Base-by-base conservation (phyloP, 1,140 invertebrate genomes). In the Drosophila simulans region DNA sequence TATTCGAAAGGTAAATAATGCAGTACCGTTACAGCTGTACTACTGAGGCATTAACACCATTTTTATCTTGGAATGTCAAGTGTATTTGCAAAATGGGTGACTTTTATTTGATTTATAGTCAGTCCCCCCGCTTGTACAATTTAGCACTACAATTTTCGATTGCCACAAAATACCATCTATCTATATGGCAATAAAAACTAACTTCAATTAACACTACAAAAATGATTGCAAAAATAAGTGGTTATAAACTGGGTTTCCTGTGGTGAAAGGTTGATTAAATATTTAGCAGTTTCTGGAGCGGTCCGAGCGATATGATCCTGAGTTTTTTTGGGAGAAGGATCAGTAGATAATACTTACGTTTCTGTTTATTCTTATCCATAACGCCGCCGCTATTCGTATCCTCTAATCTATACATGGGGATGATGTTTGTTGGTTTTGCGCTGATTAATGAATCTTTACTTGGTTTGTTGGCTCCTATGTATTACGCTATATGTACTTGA, bases 361-460 rank as follows among this genome's bases (percentile, higher is more conserved):
- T 91, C 78, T 91, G 90, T 80, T 91, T 91, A 45, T 90, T 91
- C 79, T 91, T 91, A 73, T 91, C 90, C 90, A 91, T 91, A 68
- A 83, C 90, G 86, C 75, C 69, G 78, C 90, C 90, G 75, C 90
- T 91, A 73, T 84, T 91, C 60, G 90, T 88, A 65, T 91, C 90
- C 85, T 91, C 90, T 80, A 91, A 77, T 91, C 90, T 91, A 89
- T 91, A 91, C 90, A 91, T 91, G 78, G 73, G 83, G 84, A 64
- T 75, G 71, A 43, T 74, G 53, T 84, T 83, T 78, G 64, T 83
- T 68, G 77, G 52, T 62, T 73, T 72, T 64, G 40, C 58, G 74
- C 54, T 79, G 48, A 37, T 56, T 56, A 60, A 73, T 82, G 69
- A 80, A 76, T 63, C 54, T 34, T 45, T 54, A 39, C 37, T 69